These are phyloP conservation scores for Polypedilum pembai DNA, from an alignment of 1,140 invertebrate species.

Conservation along the genomic window DNA sequence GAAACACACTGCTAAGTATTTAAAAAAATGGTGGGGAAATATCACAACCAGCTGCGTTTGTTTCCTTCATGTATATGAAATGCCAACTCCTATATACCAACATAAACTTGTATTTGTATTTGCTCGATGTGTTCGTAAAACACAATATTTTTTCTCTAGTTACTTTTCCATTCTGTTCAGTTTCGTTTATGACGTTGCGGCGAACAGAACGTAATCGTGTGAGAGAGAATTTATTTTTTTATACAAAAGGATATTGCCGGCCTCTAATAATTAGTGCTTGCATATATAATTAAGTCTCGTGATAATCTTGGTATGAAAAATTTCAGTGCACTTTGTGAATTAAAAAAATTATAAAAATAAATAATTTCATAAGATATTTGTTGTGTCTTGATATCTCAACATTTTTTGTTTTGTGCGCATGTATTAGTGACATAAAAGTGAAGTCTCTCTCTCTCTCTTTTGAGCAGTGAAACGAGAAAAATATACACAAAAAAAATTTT, in stretches of 20 bases:
- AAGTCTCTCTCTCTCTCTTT: background rate
- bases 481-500: background rate
- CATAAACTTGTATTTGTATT: background rate
- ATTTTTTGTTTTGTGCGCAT: background rate
- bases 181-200: slow-evolving; percentile 24
- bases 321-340: background rate
- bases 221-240: background rate
- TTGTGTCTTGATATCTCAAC: background rate
- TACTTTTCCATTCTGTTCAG: slow-evolving; percentile 19
- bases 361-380: slow-evolving; percentile 13
- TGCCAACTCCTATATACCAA: background rate
- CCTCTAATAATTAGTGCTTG: no score
- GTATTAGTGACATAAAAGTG: background rate
- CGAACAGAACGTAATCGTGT: slow-evolving; percentile 7
- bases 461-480: background rate
- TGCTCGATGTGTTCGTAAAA: background rate
- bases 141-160: background rate
- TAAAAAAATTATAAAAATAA: slow-evolving; percentile 4
- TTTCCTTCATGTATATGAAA: slow-evolving; percentile 20
- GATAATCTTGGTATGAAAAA: no score
- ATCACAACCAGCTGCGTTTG: slow-evolving; percentile 21
- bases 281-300: no score
- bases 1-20: background rate
- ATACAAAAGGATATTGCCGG: background rate
- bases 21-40: slow-evolving; percentile 24